Evolutionary conservation across 2,888 invertebrate genomes (phyloP).

Genomic region (Horisme vitalbata): DNA sequence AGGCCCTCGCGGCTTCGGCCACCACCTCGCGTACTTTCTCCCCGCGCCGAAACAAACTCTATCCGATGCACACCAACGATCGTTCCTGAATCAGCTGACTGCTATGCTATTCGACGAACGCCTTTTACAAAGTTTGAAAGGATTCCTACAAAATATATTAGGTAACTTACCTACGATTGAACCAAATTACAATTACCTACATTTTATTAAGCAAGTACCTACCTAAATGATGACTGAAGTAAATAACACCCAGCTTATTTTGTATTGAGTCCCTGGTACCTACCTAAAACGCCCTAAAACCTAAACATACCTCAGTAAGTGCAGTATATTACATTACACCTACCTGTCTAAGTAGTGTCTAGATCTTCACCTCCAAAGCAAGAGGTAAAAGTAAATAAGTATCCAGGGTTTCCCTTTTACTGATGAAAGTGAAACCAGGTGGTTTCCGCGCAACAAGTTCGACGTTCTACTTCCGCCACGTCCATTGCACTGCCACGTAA

Average conservation of each 20-base stretch:
- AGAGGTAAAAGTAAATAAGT: too few species aligned
- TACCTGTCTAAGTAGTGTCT: too few species aligned
- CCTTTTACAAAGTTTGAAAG: neutral
- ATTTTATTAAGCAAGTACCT: neutral
- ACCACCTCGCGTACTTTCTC: constrained; percentile 76
- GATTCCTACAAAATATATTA: too few species aligned
- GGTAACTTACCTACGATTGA: too few species aligned
- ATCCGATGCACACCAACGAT: constrained; percentile 21
- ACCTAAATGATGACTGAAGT: neutral
- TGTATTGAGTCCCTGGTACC: neutral
- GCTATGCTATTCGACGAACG: constrained; percentile 5
- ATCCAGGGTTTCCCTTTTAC: too few species aligned
- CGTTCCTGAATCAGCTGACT: constrained; percentile 14
- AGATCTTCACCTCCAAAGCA: too few species aligned
- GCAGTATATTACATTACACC: too few species aligned
- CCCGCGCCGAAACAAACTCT: constrained; percentile 60
- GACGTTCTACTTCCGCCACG: constrained; percentile 33
- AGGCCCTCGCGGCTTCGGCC: constrained; percentile 61
- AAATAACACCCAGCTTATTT: neutral
- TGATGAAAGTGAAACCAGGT: constrained; percentile 72
- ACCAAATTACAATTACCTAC: too few species aligned
- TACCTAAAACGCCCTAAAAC: neutral
- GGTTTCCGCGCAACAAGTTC: constrained; percentile 58
- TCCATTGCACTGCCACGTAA: constrained; percentile 47
- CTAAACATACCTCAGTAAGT: neutral